A percentile compares a stretch with the other conserved stretches of the same genome.
These are phyloP conservation scores for Pogonognathellus flavescens DNA, from an alignment of 1,140 invertebrate genomes.

Conservation along the genomic window DNA sequence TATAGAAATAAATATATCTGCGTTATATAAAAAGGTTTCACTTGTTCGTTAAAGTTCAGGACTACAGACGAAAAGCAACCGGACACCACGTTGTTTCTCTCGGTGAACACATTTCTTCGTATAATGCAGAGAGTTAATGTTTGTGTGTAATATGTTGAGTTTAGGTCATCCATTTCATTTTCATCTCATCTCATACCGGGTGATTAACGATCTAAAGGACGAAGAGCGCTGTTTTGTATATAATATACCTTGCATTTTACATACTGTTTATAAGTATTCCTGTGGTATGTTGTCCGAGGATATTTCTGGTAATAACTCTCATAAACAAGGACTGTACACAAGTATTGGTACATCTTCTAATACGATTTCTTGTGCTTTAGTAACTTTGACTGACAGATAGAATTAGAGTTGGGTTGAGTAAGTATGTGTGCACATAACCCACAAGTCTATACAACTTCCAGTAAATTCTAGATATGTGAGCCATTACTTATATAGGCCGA, in stretches of 20 bases:
- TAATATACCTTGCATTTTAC: no score
- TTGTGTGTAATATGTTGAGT: conserved; percentile 20
- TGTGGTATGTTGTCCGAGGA: neutral
- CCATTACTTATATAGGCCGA: conserved; percentile 2
- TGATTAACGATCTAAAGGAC: conserved; percentile 54
- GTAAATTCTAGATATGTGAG: conserved; percentile 12
- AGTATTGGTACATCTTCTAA: neutral
- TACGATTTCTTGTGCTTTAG: neutral
- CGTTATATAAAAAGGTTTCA: no score
- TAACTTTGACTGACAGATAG: conserved; percentile 34
- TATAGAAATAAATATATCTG: no score
- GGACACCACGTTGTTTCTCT: conserved; percentile 45
- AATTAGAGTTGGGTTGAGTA: neutral
- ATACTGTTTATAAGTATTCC: neutral
- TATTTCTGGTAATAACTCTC: conserved; percentile 38
- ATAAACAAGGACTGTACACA: neutral
- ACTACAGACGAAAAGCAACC: conserved; percentile 1
- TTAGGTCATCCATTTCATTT: conserved; percentile 52
- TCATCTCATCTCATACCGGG: conserved; percentile 55
- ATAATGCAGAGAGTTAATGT: neutral
- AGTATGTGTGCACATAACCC: neutral
- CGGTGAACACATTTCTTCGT: conserved; percentile 15
- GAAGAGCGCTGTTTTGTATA: no score
- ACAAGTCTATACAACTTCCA: neutral
- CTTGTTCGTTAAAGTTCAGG: no score